Base-by-base conservation (phyloP, 2,113 vertebrate species). In the Ondatra zibethicus region DNA sequence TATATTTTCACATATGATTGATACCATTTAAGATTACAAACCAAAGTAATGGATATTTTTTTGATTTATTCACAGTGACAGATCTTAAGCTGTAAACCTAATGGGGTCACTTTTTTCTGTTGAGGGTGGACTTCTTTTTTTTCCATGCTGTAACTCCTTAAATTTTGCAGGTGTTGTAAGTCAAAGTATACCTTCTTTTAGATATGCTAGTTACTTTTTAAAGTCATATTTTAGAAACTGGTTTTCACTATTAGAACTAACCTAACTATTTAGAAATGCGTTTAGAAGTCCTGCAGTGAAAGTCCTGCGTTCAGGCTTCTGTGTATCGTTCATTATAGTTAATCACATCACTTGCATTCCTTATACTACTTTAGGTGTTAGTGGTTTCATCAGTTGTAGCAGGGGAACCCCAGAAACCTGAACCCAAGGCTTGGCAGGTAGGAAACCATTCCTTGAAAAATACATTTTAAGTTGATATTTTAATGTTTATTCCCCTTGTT, bases 341-440 rank as follows among this genome's bases (percentile, higher is more conserved):
- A 96, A 96, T 95, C 97, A 90, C 87, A 96, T 88, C 97, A 96
- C 96, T 97, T 96, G 95, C 97, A 96, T 93, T 98, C 97, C 97
- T 97, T 98, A 96, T 88, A 33, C 92, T 98, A 93, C 93, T 97
- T 97, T 85, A 65, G 12, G 23, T 97, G 93, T 98, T 98, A 97
- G 97, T 98, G 98, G 75, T 98, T 98, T 98, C 96, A 96, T 97
- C 97, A 96, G 4, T 96, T 97, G 96, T 97, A 97, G 76, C 97
- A 98, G 96, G 95, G 96, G 97, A 92, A 98, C 95, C 97, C 95
- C 95, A 98, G 96, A 98, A 97, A 98, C 91, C 91, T 96, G 94
- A 98, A 95, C 96, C 98, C 93, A 97, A 95, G 97, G 77, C 92
- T 97, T 85, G 95, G 75, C 91, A 96, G 86, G 50, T 97, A 96